Conservation (phyloP, 2,797 vertebrate species). For the Hemitrygon akajei region DNA sequence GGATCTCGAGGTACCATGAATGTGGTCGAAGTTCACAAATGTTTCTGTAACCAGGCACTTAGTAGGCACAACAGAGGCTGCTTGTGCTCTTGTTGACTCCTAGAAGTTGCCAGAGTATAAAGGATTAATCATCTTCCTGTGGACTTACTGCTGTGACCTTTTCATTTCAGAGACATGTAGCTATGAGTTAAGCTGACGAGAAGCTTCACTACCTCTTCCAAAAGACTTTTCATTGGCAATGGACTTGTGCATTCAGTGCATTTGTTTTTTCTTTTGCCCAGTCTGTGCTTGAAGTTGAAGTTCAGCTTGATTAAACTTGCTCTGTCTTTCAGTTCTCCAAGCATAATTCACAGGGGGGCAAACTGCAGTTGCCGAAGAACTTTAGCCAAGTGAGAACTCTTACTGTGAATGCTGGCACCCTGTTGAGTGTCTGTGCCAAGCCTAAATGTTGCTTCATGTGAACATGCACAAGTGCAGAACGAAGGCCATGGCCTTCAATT, state of each 20-base stretch:
- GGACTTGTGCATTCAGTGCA: not conserved
- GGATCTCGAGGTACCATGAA: not conserved
- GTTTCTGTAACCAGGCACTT: slow-evolving; percentile 45
- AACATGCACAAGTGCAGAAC: not conserved
- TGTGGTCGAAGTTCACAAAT: slow-evolving; percentile 10
- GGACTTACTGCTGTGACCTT: slow-evolving; percentile 40
- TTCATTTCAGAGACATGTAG: not conserved
- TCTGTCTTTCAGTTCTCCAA: not conserved
- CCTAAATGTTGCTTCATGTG: not conserved
- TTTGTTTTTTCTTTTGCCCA: not conserved
- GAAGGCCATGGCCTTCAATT: not conserved
- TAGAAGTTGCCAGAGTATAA: slow-evolving; percentile 27
- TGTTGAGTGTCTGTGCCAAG: not conserved
- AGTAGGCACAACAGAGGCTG: slow-evolving; percentile 40
- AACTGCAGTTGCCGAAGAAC: not conserved
- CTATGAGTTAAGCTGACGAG: not conserved
- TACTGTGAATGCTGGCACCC: not conserved
- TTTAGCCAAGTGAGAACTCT: not conserved
- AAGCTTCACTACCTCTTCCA: not conserved
- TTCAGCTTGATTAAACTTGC: not conserved
- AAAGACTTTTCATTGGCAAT: no score
- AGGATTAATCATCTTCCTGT: slow-evolving; percentile 40
- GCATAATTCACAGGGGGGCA: not conserved
- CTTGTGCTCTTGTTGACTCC: slow-evolving; percentile 34
- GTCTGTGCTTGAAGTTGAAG: not conserved